phyloP scores from a whole-genome alignment of 2,797 vertebrate species.

The Sandelia bainsii region DNA sequence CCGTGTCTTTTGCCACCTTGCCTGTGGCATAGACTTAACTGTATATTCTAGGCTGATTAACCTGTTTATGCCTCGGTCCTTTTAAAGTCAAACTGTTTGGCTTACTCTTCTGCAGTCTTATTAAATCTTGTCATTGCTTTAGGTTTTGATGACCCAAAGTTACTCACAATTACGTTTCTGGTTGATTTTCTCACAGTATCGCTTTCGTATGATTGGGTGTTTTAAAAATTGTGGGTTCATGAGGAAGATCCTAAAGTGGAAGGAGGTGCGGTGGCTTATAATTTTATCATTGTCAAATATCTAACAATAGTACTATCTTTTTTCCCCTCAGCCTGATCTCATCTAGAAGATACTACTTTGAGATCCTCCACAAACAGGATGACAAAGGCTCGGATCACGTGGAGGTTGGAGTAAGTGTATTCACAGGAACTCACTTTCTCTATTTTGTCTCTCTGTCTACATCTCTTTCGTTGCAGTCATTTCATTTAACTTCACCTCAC shows the following conservation, averaged over 20 bases:
- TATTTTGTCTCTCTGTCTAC: not conserved
- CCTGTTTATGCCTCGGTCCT: slow-evolving; percentile 25
- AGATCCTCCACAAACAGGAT: slow-evolving; percentile 98
- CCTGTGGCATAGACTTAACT: slow-evolving; percentile 26
- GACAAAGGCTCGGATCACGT: slow-evolving; percentile 97
- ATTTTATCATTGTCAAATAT: not conserved
- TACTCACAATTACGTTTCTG: not conserved
- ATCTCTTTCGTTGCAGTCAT: not conserved
- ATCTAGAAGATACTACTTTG: slow-evolving; percentile 96
- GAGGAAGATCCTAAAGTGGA: not conserved
- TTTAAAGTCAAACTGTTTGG: slow-evolving; percentile 37
- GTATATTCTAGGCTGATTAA: slow-evolving; percentile 39
- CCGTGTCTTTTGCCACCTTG: slow-evolving; percentile 26
- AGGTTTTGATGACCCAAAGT: not conserved
- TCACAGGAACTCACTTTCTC: not conserved
- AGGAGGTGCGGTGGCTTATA: not conserved
- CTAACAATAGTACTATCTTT: slow-evolving; percentile 41
- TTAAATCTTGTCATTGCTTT: not conserved
- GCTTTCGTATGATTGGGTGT: not conserved
- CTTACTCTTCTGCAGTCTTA: slow-evolving; percentile 1
- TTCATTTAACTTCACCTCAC: slow-evolving; percentile 4
- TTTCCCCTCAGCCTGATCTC: slow-evolving; percentile 86
- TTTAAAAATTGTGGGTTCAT: not conserved
- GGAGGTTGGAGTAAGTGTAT: slow-evolving; percentile 94
- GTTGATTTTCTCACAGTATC: not conserved